Evolutionary conservation across 2,888 invertebrate species (phyloP).

Genomic region (Autographa pulchrina): DNA sequence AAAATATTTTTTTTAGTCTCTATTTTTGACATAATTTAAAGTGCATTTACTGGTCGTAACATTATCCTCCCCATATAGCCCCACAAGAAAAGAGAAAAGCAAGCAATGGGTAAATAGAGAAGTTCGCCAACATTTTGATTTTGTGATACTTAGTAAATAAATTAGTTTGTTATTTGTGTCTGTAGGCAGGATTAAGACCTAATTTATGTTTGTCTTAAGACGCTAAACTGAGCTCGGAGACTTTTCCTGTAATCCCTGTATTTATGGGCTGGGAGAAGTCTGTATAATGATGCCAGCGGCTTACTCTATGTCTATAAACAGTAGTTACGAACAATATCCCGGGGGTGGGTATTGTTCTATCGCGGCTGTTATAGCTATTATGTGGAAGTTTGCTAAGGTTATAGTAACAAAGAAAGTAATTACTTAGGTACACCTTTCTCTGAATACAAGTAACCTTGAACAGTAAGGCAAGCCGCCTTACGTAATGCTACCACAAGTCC

Average conservation of each 20-base stretch:
- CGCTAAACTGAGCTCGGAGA: conserved; percentile 38
- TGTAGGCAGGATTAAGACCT: conserved; percentile 27
- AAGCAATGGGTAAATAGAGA: conserved; percentile 14
- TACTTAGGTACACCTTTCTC: background rate
- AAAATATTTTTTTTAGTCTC: too few relatives aligned
- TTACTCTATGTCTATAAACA: background rate
- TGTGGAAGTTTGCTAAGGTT: background rate
- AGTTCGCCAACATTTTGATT: conserved; percentile 18
- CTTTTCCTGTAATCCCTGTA: conserved; percentile 45
- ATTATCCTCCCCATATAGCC: too few relatives aligned
- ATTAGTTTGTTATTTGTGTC: conserved; percentile 37
- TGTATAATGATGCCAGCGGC: conserved; percentile 20
- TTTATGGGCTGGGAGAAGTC: conserved; percentile 22
- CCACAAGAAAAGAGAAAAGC: conserved; percentile 2
- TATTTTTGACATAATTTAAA: too few relatives aligned
- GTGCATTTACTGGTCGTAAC: too few relatives aligned
- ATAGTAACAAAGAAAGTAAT: conserved; percentile 2
- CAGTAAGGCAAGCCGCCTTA: background rate
- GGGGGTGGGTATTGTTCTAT: background rate
- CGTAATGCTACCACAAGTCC: conserved; percentile 7
- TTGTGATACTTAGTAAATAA: conserved; percentile 1
- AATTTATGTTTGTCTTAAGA: conserved; percentile 42
- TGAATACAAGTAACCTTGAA: background rate
- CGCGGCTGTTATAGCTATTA: background rate
- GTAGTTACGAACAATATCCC: background rate